These are phyloP conservation scores for Hecatera dysodea DNA, from an alignment of 2,888 invertebrate genomes.

Conservation along the genomic window DNA sequence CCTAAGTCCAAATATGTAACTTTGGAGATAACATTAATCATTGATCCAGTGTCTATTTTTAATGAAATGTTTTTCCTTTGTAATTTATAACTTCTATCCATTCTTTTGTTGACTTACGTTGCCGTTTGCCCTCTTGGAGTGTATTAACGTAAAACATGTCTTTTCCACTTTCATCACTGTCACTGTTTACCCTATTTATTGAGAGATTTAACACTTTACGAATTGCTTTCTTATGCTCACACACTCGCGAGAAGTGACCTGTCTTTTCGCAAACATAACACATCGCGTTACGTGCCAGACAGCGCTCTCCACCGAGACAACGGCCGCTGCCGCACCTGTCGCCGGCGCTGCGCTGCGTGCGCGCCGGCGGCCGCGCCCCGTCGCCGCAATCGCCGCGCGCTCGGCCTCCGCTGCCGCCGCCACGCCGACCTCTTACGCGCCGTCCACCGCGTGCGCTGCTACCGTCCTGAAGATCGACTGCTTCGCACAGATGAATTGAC, in stretches of 20 bases:
- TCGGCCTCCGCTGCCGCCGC: no score
- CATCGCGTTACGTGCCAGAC: not conserved
- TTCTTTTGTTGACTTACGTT: no score
- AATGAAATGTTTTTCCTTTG: not conserved
- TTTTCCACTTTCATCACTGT: slow-evolving; percentile 16
- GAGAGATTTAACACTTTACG: slow-evolving; percentile 21
- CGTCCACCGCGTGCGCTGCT: no score
- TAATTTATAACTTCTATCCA: no score
- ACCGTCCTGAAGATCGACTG: no score
- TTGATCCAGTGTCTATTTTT: slow-evolving; percentile 40
- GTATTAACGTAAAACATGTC: slow-evolving; percentile 28
- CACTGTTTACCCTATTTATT: slow-evolving; percentile 13
- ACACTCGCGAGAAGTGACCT: slow-evolving; percentile 21
- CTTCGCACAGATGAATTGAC: slow-evolving; percentile 23
- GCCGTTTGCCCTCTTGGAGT: not conserved
- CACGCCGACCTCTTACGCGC: no score
- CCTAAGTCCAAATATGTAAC: slow-evolving; percentile 1
- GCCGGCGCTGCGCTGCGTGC: no score
- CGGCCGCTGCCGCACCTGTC: no score
- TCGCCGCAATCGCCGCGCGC: no score
- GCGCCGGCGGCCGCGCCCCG: no score
- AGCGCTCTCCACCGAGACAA: no score
- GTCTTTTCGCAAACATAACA: slow-evolving; percentile 14
- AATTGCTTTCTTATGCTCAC: slow-evolving; percentile 4
- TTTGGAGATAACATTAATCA: slow-evolving; percentile 34